Conservation (phyloP, 2,113 vertebrate species). For the Conger conger region DNA sequence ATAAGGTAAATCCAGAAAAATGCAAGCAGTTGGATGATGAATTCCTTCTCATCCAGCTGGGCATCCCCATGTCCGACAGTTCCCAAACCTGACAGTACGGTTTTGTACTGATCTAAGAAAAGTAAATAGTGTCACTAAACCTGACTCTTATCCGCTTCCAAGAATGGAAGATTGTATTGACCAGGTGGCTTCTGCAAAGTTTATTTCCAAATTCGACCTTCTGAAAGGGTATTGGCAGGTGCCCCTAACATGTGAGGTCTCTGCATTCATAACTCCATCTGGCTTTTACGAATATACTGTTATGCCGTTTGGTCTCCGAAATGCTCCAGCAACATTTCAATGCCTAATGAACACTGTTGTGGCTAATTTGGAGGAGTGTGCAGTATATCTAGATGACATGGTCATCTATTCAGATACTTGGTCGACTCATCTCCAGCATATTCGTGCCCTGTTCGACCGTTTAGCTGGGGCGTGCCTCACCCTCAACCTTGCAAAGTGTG, state of each 20-base stretch:
- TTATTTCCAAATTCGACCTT: not conserved
- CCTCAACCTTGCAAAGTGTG: conserved; percentile 9
- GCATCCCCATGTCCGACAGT: conserved; percentile 21
- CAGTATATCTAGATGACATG: not conserved
- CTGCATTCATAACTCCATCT: not conserved
- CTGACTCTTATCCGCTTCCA: conserved; percentile 20
- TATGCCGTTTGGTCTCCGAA: not conserved
- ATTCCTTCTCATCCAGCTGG: conserved; percentile 16
- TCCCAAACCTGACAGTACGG: not conserved
- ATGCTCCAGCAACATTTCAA: not conserved
- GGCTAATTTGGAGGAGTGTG: not conserved
- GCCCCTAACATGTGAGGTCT: not conserved
- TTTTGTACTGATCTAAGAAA: not conserved
- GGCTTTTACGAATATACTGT: not conserved
- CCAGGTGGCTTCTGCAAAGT: not conserved
- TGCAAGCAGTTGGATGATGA: conserved; percentile 7
- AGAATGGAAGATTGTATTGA: conserved; percentile 26
- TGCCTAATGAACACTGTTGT: not conserved
- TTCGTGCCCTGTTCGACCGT: not conserved
- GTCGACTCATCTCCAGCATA: not conserved
- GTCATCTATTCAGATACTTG: not conserved
- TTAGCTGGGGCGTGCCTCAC: not conserved
- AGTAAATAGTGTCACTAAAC: not conserved
- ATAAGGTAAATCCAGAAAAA: not conserved
- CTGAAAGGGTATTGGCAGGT: not conserved